These are phyloP conservation scores for Girardia tigrina DNA, from an alignment of 2,888 invertebrate species.

Conservation along the genomic window DNA sequence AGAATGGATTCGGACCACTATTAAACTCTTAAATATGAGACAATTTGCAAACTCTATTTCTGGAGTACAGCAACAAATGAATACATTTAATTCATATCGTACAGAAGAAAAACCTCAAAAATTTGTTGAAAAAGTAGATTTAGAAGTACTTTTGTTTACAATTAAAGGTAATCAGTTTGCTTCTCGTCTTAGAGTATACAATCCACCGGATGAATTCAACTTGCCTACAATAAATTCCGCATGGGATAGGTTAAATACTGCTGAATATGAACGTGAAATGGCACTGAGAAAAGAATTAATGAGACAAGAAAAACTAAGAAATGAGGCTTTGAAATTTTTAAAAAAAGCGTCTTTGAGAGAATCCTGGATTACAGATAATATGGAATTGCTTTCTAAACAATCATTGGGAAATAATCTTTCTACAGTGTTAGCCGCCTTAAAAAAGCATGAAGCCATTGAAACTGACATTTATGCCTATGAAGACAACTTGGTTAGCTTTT, in stretches of 20 bases:
- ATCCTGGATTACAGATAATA: slow-evolving; percentile 97
- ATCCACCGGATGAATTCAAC: slow-evolving; percentile 88
- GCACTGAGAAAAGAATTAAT: slow-evolving; percentile 92
- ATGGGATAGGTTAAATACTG: slow-evolving; percentile 91
- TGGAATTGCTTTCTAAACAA: slow-evolving; percentile 81
- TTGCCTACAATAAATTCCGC: slow-evolving; percentile 98
- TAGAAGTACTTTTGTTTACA: slow-evolving; percentile 56
- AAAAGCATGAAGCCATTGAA: slow-evolving; percentile 99
- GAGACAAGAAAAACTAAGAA: slow-evolving; percentile 89
- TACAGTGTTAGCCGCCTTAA: slow-evolving; percentile 94
- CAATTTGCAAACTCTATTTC: slow-evolving; percentile 84
- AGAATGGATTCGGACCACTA: slow-evolving; percentile 90
- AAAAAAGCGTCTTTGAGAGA: slow-evolving; percentile 98
- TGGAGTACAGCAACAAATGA: slow-evolving; percentile 84
- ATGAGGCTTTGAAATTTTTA: slow-evolving; percentile 85
- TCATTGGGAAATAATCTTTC: slow-evolving; percentile 97
- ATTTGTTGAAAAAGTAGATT: slow-evolving; percentile 50
- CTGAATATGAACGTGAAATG: slow-evolving; percentile 91
- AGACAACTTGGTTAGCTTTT: slow-evolving; percentile 93
- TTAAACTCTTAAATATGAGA: slow-evolving; percentile 77
- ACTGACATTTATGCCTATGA: slow-evolving; percentile 99
- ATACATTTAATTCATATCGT: slow-evolving; percentile 78
- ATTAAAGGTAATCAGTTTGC: slow-evolving; percentile 77
- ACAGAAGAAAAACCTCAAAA: slow-evolving; percentile 88
- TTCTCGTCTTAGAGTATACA: slow-evolving; percentile 65